Evolutionary conservation across 37 sponge, comb jelly and placozoan species (phyloP).

Genomic region (Petrosia ficiformis): DNA sequence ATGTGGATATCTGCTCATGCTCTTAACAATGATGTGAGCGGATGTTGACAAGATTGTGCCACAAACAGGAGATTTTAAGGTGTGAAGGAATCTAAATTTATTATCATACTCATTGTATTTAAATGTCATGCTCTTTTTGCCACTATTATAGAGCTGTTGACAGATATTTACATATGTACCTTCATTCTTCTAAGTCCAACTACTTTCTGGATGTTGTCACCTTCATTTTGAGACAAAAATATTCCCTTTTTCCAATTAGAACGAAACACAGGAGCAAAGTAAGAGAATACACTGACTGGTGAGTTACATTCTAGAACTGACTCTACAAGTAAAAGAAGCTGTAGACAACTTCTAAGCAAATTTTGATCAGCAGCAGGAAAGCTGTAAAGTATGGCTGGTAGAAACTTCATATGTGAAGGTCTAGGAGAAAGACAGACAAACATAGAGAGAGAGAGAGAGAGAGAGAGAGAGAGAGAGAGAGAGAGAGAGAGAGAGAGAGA

Average conservation of each 20-base stretch:
- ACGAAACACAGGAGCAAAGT: not conserved
- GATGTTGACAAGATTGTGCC: no score
- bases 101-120: no score
- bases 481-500: constrained; percentile 22
- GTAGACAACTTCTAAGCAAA: not conserved
- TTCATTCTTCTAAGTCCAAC: not conserved
- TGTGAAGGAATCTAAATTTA: no score
- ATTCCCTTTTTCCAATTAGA: not conserved
- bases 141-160: no score
- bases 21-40: no score
- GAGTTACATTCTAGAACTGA: not conserved
- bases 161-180: not conserved
- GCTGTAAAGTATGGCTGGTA: not conserved
- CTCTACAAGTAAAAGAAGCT: not conserved
- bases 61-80: no score
- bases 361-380: not conserved
- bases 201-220: not conserved
- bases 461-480: not conserved
- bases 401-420: not conserved
- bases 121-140: no score
- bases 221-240: not conserved
- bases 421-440: not conserved
- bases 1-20: no score
- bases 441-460: constrained; percentile 14
- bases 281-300: not conserved